Evolutionary conservation across 2,113 vertebrate species (phyloP), one percentile per base, ranked within the genome.

Genomic region (Hiodon tergisus): DNA sequence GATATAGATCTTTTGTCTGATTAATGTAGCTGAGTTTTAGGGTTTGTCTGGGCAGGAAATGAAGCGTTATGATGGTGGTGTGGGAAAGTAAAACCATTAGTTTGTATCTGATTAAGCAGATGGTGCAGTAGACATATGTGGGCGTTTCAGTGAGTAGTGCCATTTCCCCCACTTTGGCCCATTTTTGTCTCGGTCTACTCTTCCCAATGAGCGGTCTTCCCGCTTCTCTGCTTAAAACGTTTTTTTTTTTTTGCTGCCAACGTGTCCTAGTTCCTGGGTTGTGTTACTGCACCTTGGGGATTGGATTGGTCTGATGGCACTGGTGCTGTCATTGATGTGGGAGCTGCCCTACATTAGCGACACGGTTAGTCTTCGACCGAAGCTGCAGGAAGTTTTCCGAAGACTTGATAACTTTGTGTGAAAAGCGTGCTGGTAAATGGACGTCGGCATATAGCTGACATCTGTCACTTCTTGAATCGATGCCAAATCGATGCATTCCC

Each of bases 271-370:
- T 89, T 90, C 79, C 76, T 71, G 61, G 73, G 77, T 86, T 87
- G 86, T 87, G 84, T 87, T 85, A 85, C 81, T 80, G 83, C 80
- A 82, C 87, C 83, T 71, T 57, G 11, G 87, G 87, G 88, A 84
- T 13, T 59, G 17, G 59, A 72, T 46, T 61, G 72, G 48, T 65
- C 69, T 6, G 4, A 48, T 77, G 8, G 31, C 0, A 59, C 75
- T 78, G 78, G 78, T 81, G 83, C 82, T 80, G 77, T 83, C 77
- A 75, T 77, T 84, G 72, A 81, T 79, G 84, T 81, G 76, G 68
- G 69, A 78, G 76, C 82, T 85, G 87, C 73, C 85, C 84, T 88
- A 87, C 81, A 87, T 88, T 84, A 83, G 77, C 69, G 81, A 81
- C 85, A 87, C 83, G 82, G 82, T 85, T 87, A 52, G 71, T 70